These are phyloP conservation scores for Andrena flavipes DNA, from an alignment of 2,888 invertebrate genomes.

Conservation along the genomic window DNA sequence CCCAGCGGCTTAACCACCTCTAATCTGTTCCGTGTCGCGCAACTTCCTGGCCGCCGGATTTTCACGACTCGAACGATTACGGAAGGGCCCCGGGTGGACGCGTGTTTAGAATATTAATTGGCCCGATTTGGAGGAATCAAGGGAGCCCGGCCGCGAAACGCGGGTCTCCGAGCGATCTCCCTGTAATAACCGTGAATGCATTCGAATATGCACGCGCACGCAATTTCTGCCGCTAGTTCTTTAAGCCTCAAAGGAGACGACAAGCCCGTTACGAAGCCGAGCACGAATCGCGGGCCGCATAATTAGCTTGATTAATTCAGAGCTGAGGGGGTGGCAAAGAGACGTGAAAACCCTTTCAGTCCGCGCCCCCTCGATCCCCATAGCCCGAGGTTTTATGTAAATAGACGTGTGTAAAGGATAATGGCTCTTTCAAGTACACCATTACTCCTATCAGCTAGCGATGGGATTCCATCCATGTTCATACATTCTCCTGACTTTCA, in stretches of 20 bases:
- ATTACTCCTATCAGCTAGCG: slow-evolving; percentile 69
- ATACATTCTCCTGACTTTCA: no score
- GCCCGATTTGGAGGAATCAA: slow-evolving; percentile 73
- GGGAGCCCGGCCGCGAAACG: slow-evolving; percentile 57
- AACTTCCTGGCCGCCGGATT: slow-evolving; percentile 70
- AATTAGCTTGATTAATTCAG: slow-evolving; percentile 77
- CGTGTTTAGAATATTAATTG: slow-evolving; percentile 79
- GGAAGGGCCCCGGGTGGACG: slow-evolving; percentile 53
- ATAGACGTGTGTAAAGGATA: slow-evolving; percentile 76
- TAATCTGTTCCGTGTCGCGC: slow-evolving; percentile 73
- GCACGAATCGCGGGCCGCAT: slow-evolving; percentile 62
- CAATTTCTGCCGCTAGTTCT: slow-evolving; percentile 30
- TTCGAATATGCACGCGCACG: slow-evolving; percentile 8
- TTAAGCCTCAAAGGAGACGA: slow-evolving; percentile 27
- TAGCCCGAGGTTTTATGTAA: slow-evolving; percentile 78
- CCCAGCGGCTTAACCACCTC: slow-evolving; percentile 70
- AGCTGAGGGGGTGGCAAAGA: slow-evolving; percentile 70
- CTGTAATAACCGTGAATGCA: slow-evolving; percentile 46
- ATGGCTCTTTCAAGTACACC: slow-evolving; percentile 73
- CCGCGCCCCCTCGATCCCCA: slow-evolving; percentile 62
- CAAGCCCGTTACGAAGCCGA: slow-evolving; percentile 34
- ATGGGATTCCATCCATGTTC: no score
- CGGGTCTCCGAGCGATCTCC: neutral
- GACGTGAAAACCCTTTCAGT: slow-evolving; percentile 77
- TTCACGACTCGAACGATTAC: slow-evolving; percentile 71